These are phyloP conservation scores for Mus minutoides DNA, from an alignment of 2,797 vertebrate species.

Conservation along the genomic window DNA sequence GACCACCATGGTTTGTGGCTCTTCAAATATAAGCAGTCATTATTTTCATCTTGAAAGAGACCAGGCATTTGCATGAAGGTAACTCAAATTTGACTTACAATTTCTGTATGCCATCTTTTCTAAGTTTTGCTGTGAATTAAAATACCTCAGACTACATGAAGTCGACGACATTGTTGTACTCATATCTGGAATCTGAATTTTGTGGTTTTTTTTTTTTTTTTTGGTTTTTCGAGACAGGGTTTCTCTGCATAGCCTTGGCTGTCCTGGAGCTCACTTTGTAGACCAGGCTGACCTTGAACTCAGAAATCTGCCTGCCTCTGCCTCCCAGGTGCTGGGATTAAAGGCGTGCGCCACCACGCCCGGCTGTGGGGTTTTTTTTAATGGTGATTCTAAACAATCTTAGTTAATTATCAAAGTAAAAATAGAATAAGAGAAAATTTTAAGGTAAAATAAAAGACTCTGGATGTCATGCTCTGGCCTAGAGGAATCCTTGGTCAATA, in stretches of 20 bases:
- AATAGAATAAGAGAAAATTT: slow-evolving; percentile 34
- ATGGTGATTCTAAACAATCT: neutral
- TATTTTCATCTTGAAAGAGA: slow-evolving; percentile 1
- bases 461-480: neutral
- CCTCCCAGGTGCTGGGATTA: too few species aligned
- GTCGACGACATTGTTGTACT: neutral
- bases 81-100: neutral
- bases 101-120: neutral
- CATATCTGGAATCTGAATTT: slow-evolving; percentile 16
- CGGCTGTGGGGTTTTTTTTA: too few species aligned
- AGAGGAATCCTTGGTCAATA: neutral
- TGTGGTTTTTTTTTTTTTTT: too few species aligned
- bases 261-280: too few species aligned
- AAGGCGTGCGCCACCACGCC: too few species aligned
- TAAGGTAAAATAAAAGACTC: slow-evolving; percentile 2
- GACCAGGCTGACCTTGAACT: too few species aligned
- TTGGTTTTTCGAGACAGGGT: too few species aligned
- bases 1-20: neutral
- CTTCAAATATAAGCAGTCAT: neutral
- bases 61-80: neutral
- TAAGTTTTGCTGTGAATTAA: neutral
- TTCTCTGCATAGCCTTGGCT: too few species aligned
- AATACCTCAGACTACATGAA: neutral
- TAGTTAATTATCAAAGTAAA: slow-evolving; percentile 5
- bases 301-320: too few species aligned